Evolutionary conservation across 2,888 invertebrate species (phyloP).

Genomic region (Malachius bipustulatus): DNA sequence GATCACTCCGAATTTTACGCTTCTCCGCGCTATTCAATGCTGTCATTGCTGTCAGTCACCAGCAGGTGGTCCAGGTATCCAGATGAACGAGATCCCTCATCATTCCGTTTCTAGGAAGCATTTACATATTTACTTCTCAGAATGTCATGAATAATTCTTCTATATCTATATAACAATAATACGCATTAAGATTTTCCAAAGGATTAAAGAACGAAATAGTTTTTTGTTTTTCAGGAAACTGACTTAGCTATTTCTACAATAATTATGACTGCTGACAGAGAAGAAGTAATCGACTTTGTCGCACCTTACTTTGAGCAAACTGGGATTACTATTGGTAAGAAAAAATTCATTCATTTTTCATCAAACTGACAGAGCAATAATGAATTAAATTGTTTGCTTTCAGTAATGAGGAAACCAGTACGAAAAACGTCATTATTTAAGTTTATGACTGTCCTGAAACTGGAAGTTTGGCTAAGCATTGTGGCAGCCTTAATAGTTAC

Average conservation of each 20-base stretch:
- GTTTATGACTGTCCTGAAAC: constrained; percentile 81
- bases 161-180: no score
- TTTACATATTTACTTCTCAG: no score
- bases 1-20: no score
- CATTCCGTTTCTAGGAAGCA: no score
- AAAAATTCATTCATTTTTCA: constrained; percentile 5
- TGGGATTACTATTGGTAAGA: constrained; percentile 74
- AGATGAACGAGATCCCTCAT: no score
- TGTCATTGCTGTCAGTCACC: no score
- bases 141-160: no score
- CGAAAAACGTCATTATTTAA: constrained; percentile 77
- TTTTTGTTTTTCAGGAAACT: constrained; percentile 60
- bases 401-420: constrained; percentile 74
- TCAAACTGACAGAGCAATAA: no score
- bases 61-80: no score
- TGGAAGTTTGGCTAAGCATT: constrained; percentile 84
- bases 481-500: constrained; percentile 71
- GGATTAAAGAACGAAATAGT: no score
- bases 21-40: no score
- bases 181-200: no score
- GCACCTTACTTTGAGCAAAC: constrained; percentile 87
- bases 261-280: constrained; percentile 83
- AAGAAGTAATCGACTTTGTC: constrained; percentile 82
- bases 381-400: constrained; percentile 20
- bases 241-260: constrained; percentile 73